These are phyloP conservation scores for Hyperoplus immaculatus DNA, from an alignment of 2,797 vertebrate species.

Conservation along the genomic window DNA sequence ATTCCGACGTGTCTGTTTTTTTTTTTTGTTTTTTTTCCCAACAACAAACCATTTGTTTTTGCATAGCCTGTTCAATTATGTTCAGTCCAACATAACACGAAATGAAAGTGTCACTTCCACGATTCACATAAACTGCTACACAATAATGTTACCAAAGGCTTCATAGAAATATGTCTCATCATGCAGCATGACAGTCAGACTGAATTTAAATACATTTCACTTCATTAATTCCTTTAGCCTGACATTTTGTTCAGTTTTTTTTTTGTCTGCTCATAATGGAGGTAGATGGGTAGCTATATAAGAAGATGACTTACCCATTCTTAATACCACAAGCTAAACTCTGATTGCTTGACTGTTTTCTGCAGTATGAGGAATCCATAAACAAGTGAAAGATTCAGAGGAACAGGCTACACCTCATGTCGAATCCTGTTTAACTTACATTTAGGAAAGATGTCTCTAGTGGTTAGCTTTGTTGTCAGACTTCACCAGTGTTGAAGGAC, in stretches of 20 bases:
- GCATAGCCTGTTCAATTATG: not conserved
- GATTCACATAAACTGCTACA: not conserved
- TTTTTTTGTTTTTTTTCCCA: not conserved
- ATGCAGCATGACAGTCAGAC: too few species aligned
- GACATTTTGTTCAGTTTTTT: too few species aligned
- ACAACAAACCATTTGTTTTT: not conserved
- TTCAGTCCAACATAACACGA: not conserved
- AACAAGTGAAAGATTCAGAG: not conserved
- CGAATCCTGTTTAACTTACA: not conserved
- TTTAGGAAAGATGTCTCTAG: not conserved
- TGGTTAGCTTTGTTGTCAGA: constrained; percentile 17
- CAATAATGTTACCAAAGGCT: not conserved
- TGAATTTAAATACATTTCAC: too few species aligned
- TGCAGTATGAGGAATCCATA: not conserved
- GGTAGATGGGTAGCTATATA: not conserved
- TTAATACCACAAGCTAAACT: not conserved
- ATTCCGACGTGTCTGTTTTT: not conserved
- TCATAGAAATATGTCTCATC: not conserved
- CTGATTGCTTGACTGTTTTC: constrained; percentile 2
- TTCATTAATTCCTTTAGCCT: too few species aligned
- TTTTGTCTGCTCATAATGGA: not conserved
- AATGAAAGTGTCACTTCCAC: not conserved
- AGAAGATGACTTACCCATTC: not conserved
- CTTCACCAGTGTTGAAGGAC: constrained; percentile 20
- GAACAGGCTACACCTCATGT: not conserved